Conservation (phyloP, 2,888 invertebrate species). For the Diploptera punctata region DNA sequence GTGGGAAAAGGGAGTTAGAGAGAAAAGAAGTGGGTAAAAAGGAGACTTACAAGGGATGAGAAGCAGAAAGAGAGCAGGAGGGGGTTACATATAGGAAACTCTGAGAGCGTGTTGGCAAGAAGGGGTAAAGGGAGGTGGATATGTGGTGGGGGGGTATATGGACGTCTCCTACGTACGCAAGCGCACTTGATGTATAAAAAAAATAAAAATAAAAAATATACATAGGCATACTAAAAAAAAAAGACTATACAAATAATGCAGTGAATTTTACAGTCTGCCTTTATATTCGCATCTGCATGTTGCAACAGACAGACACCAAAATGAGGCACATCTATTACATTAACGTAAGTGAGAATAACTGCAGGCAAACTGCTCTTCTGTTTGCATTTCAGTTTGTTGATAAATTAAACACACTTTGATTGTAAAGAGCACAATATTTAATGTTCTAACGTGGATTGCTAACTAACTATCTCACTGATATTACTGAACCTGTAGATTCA, state of each 20-base stretch:
- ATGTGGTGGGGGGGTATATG: slow-evolving; percentile 12
- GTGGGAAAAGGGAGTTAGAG: slow-evolving; percentile 20
- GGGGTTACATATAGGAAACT: slow-evolving; percentile 11
- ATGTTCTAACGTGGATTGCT: too few species aligned
- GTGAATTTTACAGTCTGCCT: background rate
- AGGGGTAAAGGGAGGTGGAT: background rate
- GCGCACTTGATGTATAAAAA: background rate
- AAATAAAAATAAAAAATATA: slow-evolving; percentile 23
- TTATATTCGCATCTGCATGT: background rate
- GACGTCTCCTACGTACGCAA: slow-evolving; percentile 18
- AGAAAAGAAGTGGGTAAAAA: slow-evolving; percentile 25
- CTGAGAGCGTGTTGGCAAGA: slow-evolving; percentile 7
- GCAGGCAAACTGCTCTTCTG: too few species aligned
- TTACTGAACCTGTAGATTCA: too few species aligned
- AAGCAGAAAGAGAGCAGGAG: background rate
- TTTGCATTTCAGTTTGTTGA: too few species aligned
- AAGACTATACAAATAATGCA: background rate
- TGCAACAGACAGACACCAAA: background rate
- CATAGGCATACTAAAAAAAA: slow-evolving; percentile 8
- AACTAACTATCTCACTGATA: too few species aligned
- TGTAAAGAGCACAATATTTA: too few species aligned
- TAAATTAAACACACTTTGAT: too few species aligned
- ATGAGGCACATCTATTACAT: background rate
- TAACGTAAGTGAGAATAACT: background rate
- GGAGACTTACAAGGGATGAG: slow-evolving; percentile 11